Conservation (phyloP, 2,113 vertebrate species). For the Oreotrochilus melanogaster region DNA sequence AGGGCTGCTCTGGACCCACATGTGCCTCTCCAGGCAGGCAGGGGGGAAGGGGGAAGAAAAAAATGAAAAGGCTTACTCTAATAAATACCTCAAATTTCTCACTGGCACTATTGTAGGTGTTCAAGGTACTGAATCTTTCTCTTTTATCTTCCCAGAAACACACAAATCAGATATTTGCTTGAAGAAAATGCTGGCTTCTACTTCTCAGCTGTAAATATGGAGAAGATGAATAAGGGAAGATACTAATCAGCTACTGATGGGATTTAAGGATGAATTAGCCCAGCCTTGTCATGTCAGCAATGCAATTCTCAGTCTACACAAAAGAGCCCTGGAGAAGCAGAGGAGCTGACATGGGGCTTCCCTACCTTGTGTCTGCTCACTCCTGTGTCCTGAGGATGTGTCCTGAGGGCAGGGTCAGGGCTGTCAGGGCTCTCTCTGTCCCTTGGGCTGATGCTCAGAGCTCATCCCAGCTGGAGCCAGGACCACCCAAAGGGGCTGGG, state of each 20-base stretch:
- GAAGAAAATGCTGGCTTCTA: background rate
- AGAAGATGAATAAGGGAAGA: background rate
- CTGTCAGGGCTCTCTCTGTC: background rate
- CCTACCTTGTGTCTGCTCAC: rapidly evolving
- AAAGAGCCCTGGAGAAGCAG: background rate
- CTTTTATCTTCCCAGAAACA: background rate
- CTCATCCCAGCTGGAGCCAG: background rate
- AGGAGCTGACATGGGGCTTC: background rate
- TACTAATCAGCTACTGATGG: background rate
- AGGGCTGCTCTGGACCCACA: background rate
- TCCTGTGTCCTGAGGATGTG: no score
- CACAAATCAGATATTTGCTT: background rate
- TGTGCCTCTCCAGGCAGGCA: background rate
- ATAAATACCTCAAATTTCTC: background rate
- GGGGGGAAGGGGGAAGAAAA: background rate
- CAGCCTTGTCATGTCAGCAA: background rate
- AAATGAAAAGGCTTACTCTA: background rate
- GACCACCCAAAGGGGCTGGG: background rate
- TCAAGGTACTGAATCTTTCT: background rate
- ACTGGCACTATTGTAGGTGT: background rate
- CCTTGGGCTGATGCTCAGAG: background rate
- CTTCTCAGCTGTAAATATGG: background rate
- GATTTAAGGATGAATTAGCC: background rate
- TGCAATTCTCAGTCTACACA: background rate
- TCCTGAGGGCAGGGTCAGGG: background rate